These are phyloP conservation scores for Coelopa frigida DNA, from an alignment of 1,140 invertebrate genomes.

Conservation along the genomic window DNA sequence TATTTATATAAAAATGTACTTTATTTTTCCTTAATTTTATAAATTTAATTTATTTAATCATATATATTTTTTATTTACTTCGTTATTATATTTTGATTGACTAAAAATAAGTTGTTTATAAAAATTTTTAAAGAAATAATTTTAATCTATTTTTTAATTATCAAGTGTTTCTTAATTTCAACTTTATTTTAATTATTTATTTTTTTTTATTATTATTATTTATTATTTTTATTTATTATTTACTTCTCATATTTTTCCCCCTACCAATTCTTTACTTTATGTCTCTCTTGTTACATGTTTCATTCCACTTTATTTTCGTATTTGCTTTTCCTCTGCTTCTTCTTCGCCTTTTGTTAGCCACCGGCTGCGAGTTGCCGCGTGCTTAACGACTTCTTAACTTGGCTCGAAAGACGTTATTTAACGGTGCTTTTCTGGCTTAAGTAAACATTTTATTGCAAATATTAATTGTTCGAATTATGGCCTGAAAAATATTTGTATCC, in stretches of 20 bases:
- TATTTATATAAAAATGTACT: not conserved
- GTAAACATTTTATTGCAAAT: too few species aligned
- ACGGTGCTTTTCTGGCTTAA: too few species aligned
- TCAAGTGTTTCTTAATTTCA: not conserved
- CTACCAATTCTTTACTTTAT: slow-evolving; percentile 1
- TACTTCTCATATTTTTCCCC: not conserved
- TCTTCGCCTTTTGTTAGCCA: too few species aligned
- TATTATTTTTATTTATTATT: slow-evolving; percentile 1
- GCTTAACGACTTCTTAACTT: too few species aligned
- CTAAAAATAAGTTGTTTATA: not conserved
- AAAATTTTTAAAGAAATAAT: slow-evolving; percentile 3
- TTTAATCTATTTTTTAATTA: not conserved
- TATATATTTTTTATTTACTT: not conserved
- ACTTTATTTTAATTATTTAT: not conserved
- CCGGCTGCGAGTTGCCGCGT: too few species aligned
- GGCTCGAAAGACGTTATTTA: too few species aligned
- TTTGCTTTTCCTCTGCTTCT: not conserved
- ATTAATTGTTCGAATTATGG: too few species aligned
- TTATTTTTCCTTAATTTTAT: not conserved
- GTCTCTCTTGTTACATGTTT: slow-evolving; percentile 1
- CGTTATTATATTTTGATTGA: not conserved
- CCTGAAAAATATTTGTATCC: too few species aligned
- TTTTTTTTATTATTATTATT: not conserved
- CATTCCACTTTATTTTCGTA: not conserved
- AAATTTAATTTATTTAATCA: slow-evolving; percentile 2